phyloP scores from a whole-genome alignment of 2,797 vertebrate species.

The Fistularia tabacaria region DNA sequence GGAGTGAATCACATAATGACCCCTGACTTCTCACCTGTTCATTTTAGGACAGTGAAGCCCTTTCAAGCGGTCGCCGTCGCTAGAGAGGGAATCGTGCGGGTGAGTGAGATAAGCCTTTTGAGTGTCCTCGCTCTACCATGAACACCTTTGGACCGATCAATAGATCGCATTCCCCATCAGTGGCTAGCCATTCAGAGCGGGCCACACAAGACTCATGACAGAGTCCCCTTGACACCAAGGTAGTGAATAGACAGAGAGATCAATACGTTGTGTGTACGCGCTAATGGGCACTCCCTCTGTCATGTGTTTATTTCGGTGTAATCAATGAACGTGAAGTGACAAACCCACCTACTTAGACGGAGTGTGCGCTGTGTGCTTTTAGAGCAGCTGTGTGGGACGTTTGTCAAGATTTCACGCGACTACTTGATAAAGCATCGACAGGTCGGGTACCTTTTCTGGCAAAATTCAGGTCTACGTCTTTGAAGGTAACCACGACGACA shows the following conservation, averaged over 20 bases:
- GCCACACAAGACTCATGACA: conserved; percentile 32
- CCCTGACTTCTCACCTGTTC: conserved; percentile 8
- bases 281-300: conserved; percentile 15
- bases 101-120: conserved; percentile 45
- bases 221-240: conserved; percentile 31
- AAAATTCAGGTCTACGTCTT: conserved; percentile 96
- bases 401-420: not conserved
- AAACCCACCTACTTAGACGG: conserved; percentile 2
- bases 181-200: conserved; percentile 40
- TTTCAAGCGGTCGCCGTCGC: conserved; percentile 13
- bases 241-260: conserved; percentile 35
- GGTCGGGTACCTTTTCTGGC: conserved; percentile 88
- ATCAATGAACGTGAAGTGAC: conserved; percentile 14
- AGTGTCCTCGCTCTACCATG: conserved; percentile 43
- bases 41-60: conserved; percentile 24
- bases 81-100: conserved; percentile 27
- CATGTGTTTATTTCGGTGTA: conserved; percentile 9
- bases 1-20: no score
- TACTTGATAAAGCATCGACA: not conserved
- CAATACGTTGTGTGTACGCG: conserved; percentile 30
- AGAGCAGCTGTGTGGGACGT: not conserved
- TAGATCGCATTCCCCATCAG: conserved; percentile 51
- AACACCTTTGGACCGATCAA: conserved; percentile 57
- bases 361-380: conserved; percentile 1
- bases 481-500: conserved; percentile 95